Percentiles rank a stretch among this genome's conserved stretches.
Conservation (phyloP, 2,113 vertebrate species). For the Mellivora capensis region DNA sequence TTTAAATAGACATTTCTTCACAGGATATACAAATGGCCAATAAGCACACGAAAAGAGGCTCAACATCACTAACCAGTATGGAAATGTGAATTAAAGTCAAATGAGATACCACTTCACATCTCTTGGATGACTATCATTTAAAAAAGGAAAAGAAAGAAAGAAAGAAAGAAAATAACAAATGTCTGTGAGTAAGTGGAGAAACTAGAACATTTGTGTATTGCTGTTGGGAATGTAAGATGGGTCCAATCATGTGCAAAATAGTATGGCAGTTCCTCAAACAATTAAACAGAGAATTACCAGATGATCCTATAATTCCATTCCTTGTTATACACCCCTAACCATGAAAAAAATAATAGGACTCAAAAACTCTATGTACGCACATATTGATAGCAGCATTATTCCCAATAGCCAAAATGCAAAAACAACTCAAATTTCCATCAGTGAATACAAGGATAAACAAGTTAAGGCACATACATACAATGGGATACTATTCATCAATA, state of each 20-base stretch:
- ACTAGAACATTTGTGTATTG: background rate
- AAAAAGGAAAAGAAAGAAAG: background rate
- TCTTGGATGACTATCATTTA: background rate
- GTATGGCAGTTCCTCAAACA: background rate
- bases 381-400: background rate
- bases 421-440: background rate
- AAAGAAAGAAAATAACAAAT: background rate
- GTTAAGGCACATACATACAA: background rate
- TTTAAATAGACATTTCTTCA: background rate
- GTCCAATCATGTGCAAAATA: background rate
- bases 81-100: background rate
- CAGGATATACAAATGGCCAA: background rate
- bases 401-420: background rate
- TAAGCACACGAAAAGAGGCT: background rate
- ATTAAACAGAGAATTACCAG: background rate
- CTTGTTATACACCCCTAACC: background rate
- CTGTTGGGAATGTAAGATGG: background rate
- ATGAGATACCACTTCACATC: background rate
- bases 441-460: background rate
- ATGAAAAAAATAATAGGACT: background rate
- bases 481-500: background rate
- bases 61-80: background rate
- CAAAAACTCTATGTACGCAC: background rate
- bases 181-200: background rate
- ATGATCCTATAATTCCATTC: background rate